Evolutionary conservation across 2,797 vertebrate species (phyloP).

Genomic region (Rhabdophis nuchalis): DNA sequence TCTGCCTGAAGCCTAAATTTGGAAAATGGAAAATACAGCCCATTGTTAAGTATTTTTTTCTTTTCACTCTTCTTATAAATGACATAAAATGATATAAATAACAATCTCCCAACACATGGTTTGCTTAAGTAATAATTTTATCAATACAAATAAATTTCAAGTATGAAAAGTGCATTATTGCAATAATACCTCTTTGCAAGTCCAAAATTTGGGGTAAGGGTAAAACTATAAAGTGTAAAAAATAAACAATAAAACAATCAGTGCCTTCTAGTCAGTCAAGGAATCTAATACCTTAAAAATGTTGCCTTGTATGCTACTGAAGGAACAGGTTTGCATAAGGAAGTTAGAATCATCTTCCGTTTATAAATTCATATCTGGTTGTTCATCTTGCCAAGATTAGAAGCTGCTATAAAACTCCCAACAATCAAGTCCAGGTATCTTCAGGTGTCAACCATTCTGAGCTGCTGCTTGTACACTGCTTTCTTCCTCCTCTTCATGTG

Average conservation of each 20-base stretch:
- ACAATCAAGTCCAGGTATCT: slow-evolving; percentile 9
- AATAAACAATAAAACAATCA: slow-evolving; percentile 72
- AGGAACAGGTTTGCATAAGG: slow-evolving; percentile 69
- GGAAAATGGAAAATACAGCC: slow-evolving; percentile 58
- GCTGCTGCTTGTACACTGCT: slow-evolving; percentile 89
- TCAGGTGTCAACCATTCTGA: slow-evolving; percentile 79
- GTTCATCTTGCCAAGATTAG: slow-evolving; percentile 51
- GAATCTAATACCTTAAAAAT: slow-evolving; percentile 72
- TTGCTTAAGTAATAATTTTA: slow-evolving; percentile 76
- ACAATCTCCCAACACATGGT: slow-evolving; percentile 66
- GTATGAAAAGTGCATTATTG: slow-evolving; percentile 99
- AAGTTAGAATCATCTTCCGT: slow-evolving; percentile 53
- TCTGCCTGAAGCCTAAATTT: slow-evolving; percentile 30
- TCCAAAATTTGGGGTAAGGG: slow-evolving; percentile 97
- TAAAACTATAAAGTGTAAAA: slow-evolving; percentile 90
- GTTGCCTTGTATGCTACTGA: slow-evolving; percentile 67
- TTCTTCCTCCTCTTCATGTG: slow-evolving; percentile 94
- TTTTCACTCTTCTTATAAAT: slow-evolving; percentile 78
- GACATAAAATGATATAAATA: slow-evolving; percentile 78
- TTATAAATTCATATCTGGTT: slow-evolving; percentile 59
- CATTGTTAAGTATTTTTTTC: slow-evolving; percentile 59
- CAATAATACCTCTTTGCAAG: slow-evolving; percentile 99
- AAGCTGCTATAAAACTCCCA: background rate
- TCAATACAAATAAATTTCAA: slow-evolving; percentile 88
- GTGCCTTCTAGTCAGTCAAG: slow-evolving; percentile 72